Base-by-base conservation (phyloP, 2,113 vertebrate species). In the Myotis lucifugus region DNA sequence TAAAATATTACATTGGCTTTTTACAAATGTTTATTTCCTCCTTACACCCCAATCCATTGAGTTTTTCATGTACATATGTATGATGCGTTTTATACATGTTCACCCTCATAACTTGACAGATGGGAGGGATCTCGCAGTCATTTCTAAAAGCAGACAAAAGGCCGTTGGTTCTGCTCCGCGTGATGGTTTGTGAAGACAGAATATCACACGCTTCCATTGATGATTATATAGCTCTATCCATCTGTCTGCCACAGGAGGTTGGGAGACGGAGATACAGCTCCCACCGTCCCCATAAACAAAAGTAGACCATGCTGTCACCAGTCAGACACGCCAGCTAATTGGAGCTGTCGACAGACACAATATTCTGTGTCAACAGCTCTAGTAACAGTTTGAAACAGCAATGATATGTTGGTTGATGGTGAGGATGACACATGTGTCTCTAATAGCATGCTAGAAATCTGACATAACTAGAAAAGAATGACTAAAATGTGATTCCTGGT, bases 311-410 rank as follows among this genome's bases (percentile, higher is more conserved):
- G 98, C 98, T 98, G 99, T 99, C 98, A 99, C 98, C 97, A 98
- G 98, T 97, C 98, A 99, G 98, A 99, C 98, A 98, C 96, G 97
- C 98, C 98, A 98, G 98, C 98, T 99, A 98, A 99, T 98, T 99
- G 98, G 98, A 98, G 98, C 98, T 99, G 98, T 99, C 98, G 98
- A 98, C 98, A 99, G 98, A 98, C 98, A 98, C 98, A 98, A 98
- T 98, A 98, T 98, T 98, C 98, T 98, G 97, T 98, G 98, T 99
- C 98, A 98, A 98, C 98, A 98, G 98, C 98, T 98, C 98, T 98
- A 97, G 98, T 98, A 98, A 98, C 98, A 98, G 98, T 98, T 99
- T 99, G 98, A 98, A 98, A 98, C 97, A 98, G 98, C 98, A 99
- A 98, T 99, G 98, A 98, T 98, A 98, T 98, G 98, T 98, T 98